A percentile compares a stretch with the other conserved stretches of the same genome.
These are phyloP conservation scores for Icerya purchasi DNA, from an alignment of 2,888 invertebrate genomes.

Conservation along the genomic window DNA sequence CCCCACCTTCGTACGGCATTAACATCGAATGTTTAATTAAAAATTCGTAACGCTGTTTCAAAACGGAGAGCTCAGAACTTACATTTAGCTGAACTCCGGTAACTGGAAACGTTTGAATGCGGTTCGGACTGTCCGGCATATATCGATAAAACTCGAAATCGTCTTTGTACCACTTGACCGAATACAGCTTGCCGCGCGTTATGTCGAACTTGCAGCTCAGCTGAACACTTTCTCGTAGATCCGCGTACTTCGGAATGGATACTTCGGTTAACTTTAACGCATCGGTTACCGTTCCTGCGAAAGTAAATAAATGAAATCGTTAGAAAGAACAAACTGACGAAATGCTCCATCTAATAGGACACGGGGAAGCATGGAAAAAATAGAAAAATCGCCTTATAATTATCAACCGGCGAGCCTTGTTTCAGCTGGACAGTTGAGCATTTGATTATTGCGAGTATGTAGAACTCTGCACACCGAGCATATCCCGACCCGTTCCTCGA, in stretches of 20 bases:
- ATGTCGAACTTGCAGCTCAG: conserved; percentile 11
- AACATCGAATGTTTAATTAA: no score
- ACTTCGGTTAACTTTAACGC: conserved; percentile 6
- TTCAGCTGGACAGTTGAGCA: no score
- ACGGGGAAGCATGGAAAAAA: no score
- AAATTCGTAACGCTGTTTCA: no score
- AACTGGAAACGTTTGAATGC: conserved; percentile 8
- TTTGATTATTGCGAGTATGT: no score
- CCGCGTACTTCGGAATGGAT: conserved; percentile 6
- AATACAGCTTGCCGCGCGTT: conserved; percentile 5
- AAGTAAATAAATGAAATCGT: no score
- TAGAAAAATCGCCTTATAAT: neutral
- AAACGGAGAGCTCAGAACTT: no score
- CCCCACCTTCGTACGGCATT: no score
- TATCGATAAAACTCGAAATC: conserved; percentile 10
- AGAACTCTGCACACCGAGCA: no score
- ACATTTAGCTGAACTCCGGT: conserved; percentile 8
- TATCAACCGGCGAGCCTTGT: neutral
- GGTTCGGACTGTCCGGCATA: conserved; percentile 2
- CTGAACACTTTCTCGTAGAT: conserved; percentile 1
- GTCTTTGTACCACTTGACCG: conserved; percentile 12
- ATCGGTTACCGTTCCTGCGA: neutral
- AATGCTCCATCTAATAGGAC: no score
- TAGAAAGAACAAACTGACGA: no score
- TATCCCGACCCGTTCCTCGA: no score